phyloP scores from a whole-genome alignment of 2,888 invertebrate genomes.

The Physocephala rufipes region DNA sequence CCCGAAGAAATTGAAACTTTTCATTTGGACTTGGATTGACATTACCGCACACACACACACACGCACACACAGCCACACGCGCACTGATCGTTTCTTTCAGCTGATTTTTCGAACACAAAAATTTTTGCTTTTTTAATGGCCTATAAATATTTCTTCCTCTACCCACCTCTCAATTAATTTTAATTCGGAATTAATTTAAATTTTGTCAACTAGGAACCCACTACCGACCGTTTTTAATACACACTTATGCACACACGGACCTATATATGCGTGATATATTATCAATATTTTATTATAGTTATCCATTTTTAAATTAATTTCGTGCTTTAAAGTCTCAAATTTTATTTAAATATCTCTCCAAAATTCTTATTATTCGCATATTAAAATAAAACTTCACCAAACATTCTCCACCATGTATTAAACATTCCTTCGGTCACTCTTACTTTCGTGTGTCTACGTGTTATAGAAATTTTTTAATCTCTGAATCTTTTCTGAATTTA shows the following conservation, averaged over 20 bases:
- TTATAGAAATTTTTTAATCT: background rate
- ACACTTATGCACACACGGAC: no score
- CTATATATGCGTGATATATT: no score
- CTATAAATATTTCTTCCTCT: background rate
- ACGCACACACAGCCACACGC: background rate
- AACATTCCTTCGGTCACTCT: constrained; percentile 21
- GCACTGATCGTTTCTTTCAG: background rate
- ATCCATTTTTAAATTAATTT: no score
- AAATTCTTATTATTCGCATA: no score
- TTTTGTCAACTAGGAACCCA: no score
- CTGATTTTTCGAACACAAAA: no score
- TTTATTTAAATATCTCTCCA: no score
- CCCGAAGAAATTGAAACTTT: background rate
- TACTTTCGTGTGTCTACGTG: constrained; percentile 31
- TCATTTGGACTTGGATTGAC: background rate
- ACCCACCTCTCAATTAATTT: background rate
- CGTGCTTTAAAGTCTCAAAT: no score
- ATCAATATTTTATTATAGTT: no score
- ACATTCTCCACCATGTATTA: background rate
- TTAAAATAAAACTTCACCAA: no score
- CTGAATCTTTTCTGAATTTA: background rate
- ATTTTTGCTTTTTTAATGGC: background rate
- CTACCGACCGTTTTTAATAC: no score
- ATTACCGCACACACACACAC: background rate
- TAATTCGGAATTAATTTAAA: no score